Evolutionary conservation across 1,140 invertebrate genomes (phyloP), one percentile per base, ranked within the genome.

Genomic region (Asbolus verrucosus): DNA sequence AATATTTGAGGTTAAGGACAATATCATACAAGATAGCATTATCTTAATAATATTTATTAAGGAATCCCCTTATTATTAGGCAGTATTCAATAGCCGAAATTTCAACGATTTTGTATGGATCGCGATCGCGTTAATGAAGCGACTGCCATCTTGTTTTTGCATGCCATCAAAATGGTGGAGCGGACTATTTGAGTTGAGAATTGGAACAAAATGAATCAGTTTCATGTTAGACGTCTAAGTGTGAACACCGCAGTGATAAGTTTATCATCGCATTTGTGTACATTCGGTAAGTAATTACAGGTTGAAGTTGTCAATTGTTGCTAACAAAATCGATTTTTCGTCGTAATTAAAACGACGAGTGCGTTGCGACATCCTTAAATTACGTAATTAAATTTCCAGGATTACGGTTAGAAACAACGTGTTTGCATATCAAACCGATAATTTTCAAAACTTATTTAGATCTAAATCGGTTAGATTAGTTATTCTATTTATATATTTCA

Each of bases 31-130:
- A 68, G 50, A 68, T 61, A 68, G 66, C 59, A 77, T 77, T 73
- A 75, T 75, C 72, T 69, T 73, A 69, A 76, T 72, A 76, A 77
- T 76, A 76, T 76, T 77, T 76, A 76, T 66, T 72, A 75, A 76
- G 74, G 76, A 77, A 74, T 76, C 67, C 65, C 74, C 70, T 13
- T 50, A 15, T 50, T 50, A 15, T 50, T 50, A 50, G 2, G 11
- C 33, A 2, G 11, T 36, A 2, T n/a, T 36, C 5, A 36, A 11
- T 36, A 36, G 11, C 33, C 33, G 11, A 36, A 36, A 36, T 27
- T 27, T 27, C 24, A 27, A 27, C 8, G 8, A 27, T 4, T n/a
- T 27, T 36, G 33, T 50, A 14, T 14, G 6, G 15, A 19, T 6
- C 6, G 8, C 43, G 8, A 50, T 14, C 6, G 9, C 14, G 8